Percentiles rank a stretch among this genome's conserved stretches.
These are phyloP conservation scores for Cephus spinipes DNA, from an alignment of 2,888 invertebrate species.

Conservation along the genomic window DNA sequence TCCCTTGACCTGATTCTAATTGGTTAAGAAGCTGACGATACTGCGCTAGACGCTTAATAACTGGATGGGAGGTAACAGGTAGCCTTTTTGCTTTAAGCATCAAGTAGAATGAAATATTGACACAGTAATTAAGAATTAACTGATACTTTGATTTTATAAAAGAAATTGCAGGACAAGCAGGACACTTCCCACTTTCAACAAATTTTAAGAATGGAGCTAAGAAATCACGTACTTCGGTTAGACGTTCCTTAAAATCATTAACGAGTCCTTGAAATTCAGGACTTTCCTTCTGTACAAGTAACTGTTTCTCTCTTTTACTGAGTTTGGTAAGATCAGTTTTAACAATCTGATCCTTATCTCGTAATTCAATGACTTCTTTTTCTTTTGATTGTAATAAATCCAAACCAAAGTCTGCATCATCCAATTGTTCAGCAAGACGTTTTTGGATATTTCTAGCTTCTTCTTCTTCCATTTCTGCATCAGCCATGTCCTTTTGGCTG, in stretches of 20 bases:
- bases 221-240: constrained; percentile 75
- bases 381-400: constrained; percentile 66
- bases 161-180: constrained; percentile 75
- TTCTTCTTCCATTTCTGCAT: constrained; percentile 84
- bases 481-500: constrained; percentile 75
- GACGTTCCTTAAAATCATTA: constrained; percentile 78
- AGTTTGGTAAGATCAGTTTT: constrained; percentile 83
- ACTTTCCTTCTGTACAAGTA: constrained; percentile 84
- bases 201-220: constrained; percentile 77
- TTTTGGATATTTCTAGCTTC: constrained; percentile 86
- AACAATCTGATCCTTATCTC: constrained; percentile 71
- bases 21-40: constrained; percentile 82
- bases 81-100: constrained; percentile 82
- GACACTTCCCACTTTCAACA: constrained; percentile 72
- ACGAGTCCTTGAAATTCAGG: constrained; percentile 87
- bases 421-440: constrained; percentile 80
- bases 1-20: constrained; percentile 77
- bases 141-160: constrained; percentile 80
- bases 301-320: constrained; percentile 80
- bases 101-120: constrained; percentile 88
- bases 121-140: constrained; percentile 82
- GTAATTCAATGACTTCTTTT: constrained; percentile 45
- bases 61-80: constrained; percentile 86
- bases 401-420: constrained; percentile 81
- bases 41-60: constrained; percentile 85